These are phyloP conservation scores for Porites rus DNA, from an alignment of 92 coral and sea anemone species.

Conservation along the genomic window DNA sequence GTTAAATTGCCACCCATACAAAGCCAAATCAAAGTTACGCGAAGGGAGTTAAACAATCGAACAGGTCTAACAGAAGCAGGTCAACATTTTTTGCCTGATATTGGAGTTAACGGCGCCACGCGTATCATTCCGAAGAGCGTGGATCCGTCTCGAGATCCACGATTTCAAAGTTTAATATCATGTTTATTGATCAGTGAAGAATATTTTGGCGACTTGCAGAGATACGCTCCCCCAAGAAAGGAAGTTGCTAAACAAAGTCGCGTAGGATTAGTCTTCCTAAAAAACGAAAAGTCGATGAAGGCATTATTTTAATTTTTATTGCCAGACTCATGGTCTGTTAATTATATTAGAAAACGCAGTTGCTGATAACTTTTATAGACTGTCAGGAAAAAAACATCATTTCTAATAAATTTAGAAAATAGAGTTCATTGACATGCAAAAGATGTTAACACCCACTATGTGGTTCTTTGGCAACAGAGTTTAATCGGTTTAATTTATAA, in stretches of 20 bases:
- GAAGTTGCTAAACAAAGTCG: slow-evolving; percentile 5
- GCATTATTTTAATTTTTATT: no score
- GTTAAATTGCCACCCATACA: slow-evolving; percentile 34
- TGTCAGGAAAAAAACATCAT: no score
- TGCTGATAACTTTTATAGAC: no score
- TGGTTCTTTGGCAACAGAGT: no score
- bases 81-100: slow-evolving; percentile 39
- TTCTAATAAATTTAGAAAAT: no score
- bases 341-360: no score
- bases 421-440: no score
- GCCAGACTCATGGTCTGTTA: no score
- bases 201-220: slow-evolving; percentile 67
- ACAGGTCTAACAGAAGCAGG: not conserved
- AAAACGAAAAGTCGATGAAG: not conserved
- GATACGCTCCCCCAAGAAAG: slow-evolving; percentile 65
- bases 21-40: not conserved
- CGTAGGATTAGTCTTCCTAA: slow-evolving; percentile 22
- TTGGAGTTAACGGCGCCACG: not conserved
- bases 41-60: slow-evolving; percentile 7
- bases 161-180: slow-evolving; percentile 75
- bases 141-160: slow-evolving; percentile 74
- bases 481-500: no score
- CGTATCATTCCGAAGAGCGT: not conserved
- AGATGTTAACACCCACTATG: no score
- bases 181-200: slow-evolving; percentile 56